Evolutionary conservation across 2,797 vertebrate species (phyloP).

Genomic region (Microchirus variegatus): DNA sequence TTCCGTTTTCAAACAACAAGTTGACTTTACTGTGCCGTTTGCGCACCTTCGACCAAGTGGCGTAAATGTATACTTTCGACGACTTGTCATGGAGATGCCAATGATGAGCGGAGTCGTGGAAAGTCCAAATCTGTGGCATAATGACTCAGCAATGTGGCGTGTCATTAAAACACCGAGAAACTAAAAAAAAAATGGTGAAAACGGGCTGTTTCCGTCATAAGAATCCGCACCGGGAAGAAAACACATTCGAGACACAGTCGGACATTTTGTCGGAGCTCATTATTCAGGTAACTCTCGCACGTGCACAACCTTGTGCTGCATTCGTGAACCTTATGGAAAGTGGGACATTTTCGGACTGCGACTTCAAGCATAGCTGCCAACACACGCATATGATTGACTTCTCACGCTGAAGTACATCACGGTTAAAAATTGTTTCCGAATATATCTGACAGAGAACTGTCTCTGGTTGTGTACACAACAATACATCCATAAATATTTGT

Average conservation of each 20-base stretch:
- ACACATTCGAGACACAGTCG: rapidly evolving
- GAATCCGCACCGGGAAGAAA: neutral
- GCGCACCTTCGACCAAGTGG: slow-evolving; percentile 48
- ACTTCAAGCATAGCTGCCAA: too few species aligned
- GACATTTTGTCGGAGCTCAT: neutral
- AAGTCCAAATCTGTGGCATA: slow-evolving; percentile 41
- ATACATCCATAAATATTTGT: too few species aligned
- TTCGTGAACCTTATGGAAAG: slow-evolving; percentile 14
- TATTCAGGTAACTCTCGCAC: neutral
- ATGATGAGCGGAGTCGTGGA: slow-evolving; percentile 21
- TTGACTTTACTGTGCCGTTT: slow-evolving; percentile 28
- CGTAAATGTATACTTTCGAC: slow-evolving; percentile 50
- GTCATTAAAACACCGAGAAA: slow-evolving; percentile 2
- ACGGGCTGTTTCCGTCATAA: neutral
- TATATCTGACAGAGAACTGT: too few species aligned
- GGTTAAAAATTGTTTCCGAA: too few species aligned
- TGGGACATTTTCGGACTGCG: neutral
- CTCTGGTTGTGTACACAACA: too few species aligned
- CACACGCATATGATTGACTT: too few species aligned
- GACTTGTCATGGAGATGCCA: slow-evolving; percentile 37
- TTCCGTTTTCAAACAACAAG: slow-evolving; percentile 15
- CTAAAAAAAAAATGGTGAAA: neutral
- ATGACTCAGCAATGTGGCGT: neutral
- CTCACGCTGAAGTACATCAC: too few species aligned
- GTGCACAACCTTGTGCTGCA: slow-evolving; percentile 12